Conservation (phyloP, 2,113 vertebrate species). For the Solea solea region DNA sequence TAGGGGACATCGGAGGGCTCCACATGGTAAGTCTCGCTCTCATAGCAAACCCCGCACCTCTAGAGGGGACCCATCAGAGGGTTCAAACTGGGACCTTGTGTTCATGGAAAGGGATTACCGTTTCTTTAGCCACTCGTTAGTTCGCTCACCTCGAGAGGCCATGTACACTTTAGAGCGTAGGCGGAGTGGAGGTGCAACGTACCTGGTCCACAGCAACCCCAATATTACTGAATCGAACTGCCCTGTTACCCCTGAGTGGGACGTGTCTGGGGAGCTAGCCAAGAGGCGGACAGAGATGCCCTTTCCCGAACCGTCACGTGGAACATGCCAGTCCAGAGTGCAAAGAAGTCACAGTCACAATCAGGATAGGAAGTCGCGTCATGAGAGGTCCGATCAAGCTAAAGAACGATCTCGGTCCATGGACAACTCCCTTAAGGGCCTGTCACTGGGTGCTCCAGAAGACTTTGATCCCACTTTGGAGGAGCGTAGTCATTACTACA, state of each 20-base stretch:
- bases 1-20: slow-evolving; percentile 91
- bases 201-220: slow-evolving; percentile 93
- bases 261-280: slow-evolving; percentile 96
- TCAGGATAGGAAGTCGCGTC: slow-evolving; percentile 95
- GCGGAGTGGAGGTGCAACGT: slow-evolving; percentile 90
- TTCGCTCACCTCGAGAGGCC: slow-evolving; percentile 91
- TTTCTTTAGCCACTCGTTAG: slow-evolving; percentile 90
- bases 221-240: slow-evolving; percentile 95
- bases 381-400: slow-evolving; percentile 93
- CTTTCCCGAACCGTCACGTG: slow-evolving; percentile 96
- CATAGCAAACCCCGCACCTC: slow-evolving; percentile 96
- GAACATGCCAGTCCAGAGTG: slow-evolving; percentile 93
- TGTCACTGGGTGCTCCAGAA: slow-evolving; percentile 88
- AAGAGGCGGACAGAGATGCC: slow-evolving; percentile 98
- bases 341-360: slow-evolving; percentile 99
- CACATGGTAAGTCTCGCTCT: slow-evolving; percentile 93
- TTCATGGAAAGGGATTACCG: slow-evolving; percentile 93
- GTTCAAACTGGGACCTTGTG: slow-evolving; percentile 91
- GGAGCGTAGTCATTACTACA: slow-evolving; percentile 91
- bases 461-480: slow-evolving; percentile 91
- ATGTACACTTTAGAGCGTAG: slow-evolving; percentile 95
- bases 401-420: slow-evolving; percentile 98
- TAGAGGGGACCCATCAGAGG: slow-evolving; percentile 95
- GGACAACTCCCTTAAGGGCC: slow-evolving; percentile 98
- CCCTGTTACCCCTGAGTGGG: slow-evolving; percentile 97